Evolutionary conservation across 2,113 vertebrate genomes (phyloP), one percentile per base, ranked within the genome.

Genomic region (Ammodytes marinus): DNA sequence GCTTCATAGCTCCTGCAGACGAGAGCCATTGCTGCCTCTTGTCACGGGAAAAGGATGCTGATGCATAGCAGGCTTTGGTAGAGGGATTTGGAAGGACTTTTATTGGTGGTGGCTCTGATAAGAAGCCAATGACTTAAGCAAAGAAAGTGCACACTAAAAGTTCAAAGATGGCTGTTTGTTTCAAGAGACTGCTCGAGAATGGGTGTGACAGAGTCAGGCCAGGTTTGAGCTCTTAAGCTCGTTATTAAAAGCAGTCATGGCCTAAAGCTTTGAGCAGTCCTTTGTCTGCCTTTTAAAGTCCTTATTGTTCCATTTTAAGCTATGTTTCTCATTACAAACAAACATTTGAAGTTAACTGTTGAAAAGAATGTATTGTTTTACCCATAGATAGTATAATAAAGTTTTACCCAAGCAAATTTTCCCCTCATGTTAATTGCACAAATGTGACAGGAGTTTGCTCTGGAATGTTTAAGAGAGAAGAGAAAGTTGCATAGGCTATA

Each of bases 211-310:
- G 73, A 59, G 54, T 15, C 46, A 78, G 40, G 35, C 43, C 54
- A 53, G 77, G 66, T 84, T 75, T 79, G 58, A 79, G 80, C 82
- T 81, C 27, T 79, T 78, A 76, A 83, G 69, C 83, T 77, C 45
- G 17, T 81, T 76, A 81, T 69, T 59, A 43, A 82, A 79, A 79
- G 47, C 67, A 58, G 59, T 54, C 74, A 67, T 68, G 58, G 70
- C 45, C 70, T 65, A 27, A 53, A 55, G 77, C 64, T 69, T 37
- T 40, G 11, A 66, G 47, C n/a, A 13, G 4, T 17, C 39, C 60
- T 76, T 70, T 58, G 54, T 76, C 55, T 72, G 15, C 42, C 7
- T n/a, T 74, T 67, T 27, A 77, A 55, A 74, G 53, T 72, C 14
- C 5, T 58, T 37, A 35, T 67, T 39, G 69, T 73, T 80, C 76